Percentiles rank a stretch among this genome's conserved stretches.
Evolutionary conservation across 2,797 vertebrate genomes (phyloP).

Genomic region (Acomys russatus): DNA sequence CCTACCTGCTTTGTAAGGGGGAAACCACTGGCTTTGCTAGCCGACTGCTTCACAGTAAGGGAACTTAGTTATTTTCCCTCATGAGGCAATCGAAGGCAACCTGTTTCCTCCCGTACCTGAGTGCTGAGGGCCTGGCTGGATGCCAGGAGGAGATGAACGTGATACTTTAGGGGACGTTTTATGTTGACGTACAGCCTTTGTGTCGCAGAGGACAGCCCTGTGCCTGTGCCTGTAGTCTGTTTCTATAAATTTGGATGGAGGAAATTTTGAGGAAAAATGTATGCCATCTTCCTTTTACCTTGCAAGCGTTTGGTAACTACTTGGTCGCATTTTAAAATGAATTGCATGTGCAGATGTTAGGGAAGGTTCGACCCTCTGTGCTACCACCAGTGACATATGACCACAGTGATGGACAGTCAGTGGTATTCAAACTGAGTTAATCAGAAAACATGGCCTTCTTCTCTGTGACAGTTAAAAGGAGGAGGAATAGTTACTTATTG

Average conservation of each 20-base stretch:
- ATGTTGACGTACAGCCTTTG: slow-evolving; percentile 48
- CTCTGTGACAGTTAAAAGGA: slow-evolving; percentile 88
- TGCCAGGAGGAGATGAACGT: slow-evolving; percentile 35
- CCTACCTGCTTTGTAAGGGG: neutral
- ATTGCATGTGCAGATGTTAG: slow-evolving; percentile 88
- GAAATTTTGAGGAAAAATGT: slow-evolving; percentile 84
- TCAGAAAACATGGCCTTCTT: slow-evolving; percentile 89
- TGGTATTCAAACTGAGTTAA: slow-evolving; percentile 90
- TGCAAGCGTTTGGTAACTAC: slow-evolving; percentile 84
- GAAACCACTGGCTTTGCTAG: neutral
- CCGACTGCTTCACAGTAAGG: neutral
- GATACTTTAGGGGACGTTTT: slow-evolving; percentile 58
- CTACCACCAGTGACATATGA: slow-evolving; percentile 89
- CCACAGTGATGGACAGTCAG: slow-evolving; percentile 89
- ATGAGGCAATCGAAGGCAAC: neutral
- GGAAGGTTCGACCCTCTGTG: slow-evolving; percentile 89
- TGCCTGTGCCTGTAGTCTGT: slow-evolving; percentile 23
- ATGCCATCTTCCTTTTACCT: slow-evolving; percentile 68
- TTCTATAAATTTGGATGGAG: slow-evolving; percentile 79
- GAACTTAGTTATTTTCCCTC: neutral
- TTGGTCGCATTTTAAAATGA: slow-evolving; percentile 87
- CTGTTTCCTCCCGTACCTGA: neutral
- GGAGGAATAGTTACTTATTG: slow-evolving; percentile 89
- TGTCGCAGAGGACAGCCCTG: neutral
- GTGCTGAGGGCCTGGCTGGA: slow-evolving; percentile 6